Base-by-base conservation (phyloP, 1,140 invertebrate genomes). In the Drosophila sulfurigaster region DNA sequence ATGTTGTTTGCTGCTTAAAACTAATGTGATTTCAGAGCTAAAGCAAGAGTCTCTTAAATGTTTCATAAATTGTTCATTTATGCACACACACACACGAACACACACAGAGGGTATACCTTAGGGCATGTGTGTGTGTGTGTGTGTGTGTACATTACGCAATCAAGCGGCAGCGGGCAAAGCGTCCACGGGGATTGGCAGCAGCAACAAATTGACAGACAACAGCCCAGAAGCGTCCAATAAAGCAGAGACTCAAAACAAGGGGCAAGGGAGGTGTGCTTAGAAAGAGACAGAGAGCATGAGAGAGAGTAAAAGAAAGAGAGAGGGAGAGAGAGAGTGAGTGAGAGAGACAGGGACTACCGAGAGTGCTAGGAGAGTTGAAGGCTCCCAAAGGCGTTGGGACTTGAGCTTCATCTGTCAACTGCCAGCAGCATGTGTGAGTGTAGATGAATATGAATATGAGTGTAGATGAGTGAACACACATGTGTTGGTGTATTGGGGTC, bases 61-160 rank as follows among this genome's bases (percentile, higher is more conserved):
- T 65, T 72, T 75, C 54, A 82, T 82, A 83, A 82, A 82, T 83
- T 80, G 81, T 76, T 82, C 81, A 83, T 65, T 59, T 75, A 72
- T 72, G 59, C 60, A 52, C 43, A 71, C 41, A 28, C 5, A 63
- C 15, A 49, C 6, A 35, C 16, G 43, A 51, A 49, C 30, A 41
- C 38, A 48, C 46, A 49, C 13, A 63, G 7, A 11, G 6, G 6
- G 8, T 30, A 57, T 5, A 69, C 10, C 60, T 8, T n/a, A 16
- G 16, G 43, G 41, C 13, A 6, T 15, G 3, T 52, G 25, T 71
- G 41, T 56, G 58, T 38, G 58, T 56, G 69, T 58, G 62, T 82
- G 70, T 68, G 20, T 56, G 20, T 20, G 20, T 20, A 59, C 76
- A 82, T 82, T 82, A 83, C 81, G 72, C 81, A 82, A 83, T 83